Evolutionary conservation across 1,140 invertebrate species (phyloP), one percentile per base, ranked within the genome.

Genomic region (Lutraria rhynchaena): DNA sequence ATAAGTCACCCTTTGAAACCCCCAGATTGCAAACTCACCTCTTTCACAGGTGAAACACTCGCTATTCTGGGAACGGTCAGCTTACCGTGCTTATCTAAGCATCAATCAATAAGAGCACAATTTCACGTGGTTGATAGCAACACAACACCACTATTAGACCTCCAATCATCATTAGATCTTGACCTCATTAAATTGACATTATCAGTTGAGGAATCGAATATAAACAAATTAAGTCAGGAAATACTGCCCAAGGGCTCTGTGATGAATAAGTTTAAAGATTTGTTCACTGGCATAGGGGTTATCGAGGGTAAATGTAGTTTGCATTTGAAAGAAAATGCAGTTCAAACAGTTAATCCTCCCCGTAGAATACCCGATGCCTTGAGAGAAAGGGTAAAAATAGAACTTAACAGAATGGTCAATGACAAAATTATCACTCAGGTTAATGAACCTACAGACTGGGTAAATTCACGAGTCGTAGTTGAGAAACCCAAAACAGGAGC

Each of bases 381-480:
- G 33, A 31, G 44, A 1, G 29, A 69, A 3, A 49, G 69, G 27
- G 27, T 84, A 24, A 81, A 83, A 37, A 17, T 27, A 2, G 81
- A 82, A 80, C 63, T 83, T 19, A 49, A 81, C 0, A 44, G 60
- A 19, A 86, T 86, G 74, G 82, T 70, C 35, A 55, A 63, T 17
- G 46, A 70, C 31, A 71, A 57, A 2, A 69, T 86, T 17, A 84
- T 84, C 31, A 46, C 58, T 51, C 84, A 85, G 53, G 81, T 89
- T 0, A 83, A 41, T 3, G 81, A 90, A 77, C 88, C 91, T 11
- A 92, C 93, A 4, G 91, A 93, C 31, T 94, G 93, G 92, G 91
- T 94, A 0, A 92, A 91, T 82, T 86, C 89, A 33, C 74, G 93
- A 31, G 92, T 93, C 15, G 63, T 77, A 61, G 58, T 82, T 24